A percentile compares a stretch with the other conserved stretches of the same genome.
Evolutionary conservation across 2,888 invertebrate species (phyloP).

Genomic region (Tanypteryx hageni): DNA sequence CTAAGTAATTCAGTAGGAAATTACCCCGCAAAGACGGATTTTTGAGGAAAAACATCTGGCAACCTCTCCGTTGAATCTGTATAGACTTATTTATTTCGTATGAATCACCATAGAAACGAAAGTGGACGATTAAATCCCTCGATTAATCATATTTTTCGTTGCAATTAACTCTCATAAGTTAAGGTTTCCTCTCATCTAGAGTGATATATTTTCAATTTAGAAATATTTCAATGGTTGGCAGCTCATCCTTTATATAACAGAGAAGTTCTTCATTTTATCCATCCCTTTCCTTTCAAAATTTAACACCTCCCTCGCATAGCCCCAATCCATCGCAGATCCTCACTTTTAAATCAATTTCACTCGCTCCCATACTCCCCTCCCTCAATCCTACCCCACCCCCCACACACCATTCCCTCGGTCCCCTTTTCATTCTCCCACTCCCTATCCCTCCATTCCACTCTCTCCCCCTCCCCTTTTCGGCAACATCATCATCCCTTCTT

Average conservation of each 20-base stretch:
- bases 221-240: constrained; percentile 2
- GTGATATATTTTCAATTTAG: neutral
- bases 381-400: neutral
- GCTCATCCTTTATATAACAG: constrained; percentile 32
- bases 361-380: neutral
- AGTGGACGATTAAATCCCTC: too few species aligned
- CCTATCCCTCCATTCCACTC: neutral
- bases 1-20: too few species aligned
- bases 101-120: too few species aligned
- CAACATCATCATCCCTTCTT: neutral
- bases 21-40: too few species aligned
- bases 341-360: constrained; percentile 32
- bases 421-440: neutral
- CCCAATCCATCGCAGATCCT: constrained; percentile 27
- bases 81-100: too few species aligned
- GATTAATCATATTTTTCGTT: too few species aligned
- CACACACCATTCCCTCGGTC: neutral
- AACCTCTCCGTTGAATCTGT: too few species aligned
- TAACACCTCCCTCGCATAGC: neutral
- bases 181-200: neutral
- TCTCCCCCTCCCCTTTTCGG: neutral
- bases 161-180: too few species aligned
- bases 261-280: constrained; percentile 28
- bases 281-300: constrained; percentile 32
- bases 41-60: too few species aligned